Base-by-base conservation (phyloP, 2,888 invertebrate species). In the Poecilobothrus nobilitatus region DNA sequence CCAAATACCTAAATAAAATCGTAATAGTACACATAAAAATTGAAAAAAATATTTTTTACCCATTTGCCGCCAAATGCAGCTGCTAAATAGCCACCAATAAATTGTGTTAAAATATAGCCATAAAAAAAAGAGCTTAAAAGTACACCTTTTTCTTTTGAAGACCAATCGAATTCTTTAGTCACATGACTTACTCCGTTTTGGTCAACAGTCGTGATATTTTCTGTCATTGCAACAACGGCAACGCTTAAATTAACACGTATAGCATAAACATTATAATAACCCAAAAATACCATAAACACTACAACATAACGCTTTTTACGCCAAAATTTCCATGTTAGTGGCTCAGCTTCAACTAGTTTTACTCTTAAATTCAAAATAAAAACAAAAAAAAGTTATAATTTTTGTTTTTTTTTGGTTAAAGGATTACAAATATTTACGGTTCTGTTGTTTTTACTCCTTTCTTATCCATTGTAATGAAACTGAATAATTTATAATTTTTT, bases 141-240 rank as follows among this genome's bases (percentile, higher is more conserved):
- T 67, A 90, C 82, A 0, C 94, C 94, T 80, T 90, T 91, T 62
- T 89, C 86, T 77, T 87, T 87, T 0, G 89, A 85, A 75, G 89
- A 88, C 94, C 94, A 94, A 71, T 90, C 87, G 76, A 93, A 93
- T 75, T 92, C 91, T 73, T 86, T 87, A 18, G 83, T 82, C 87
- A 90, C 83, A 41, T 79, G 77, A 15, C 84, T 77, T 0, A 86
- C 87, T 18, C 91, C 91, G 74, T 89, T 86, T 1, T 84, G 86
- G 69, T 87, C 82, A 62, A 83, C 82, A 6, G 86, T 84, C 66
- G 86, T 87, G 70, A 86, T 83, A 33, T 89, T 86, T 75, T 90
- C 87, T 0, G 91, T 93, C 96, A 97, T 97, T 71, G 94, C 94
- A 64, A 97, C 94, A 73, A 97, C 91, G 5, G 94, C 95, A 20